Evolutionary conservation across 2,888 invertebrate species (phyloP).

Genomic region (Euphydryas editha): DNA sequence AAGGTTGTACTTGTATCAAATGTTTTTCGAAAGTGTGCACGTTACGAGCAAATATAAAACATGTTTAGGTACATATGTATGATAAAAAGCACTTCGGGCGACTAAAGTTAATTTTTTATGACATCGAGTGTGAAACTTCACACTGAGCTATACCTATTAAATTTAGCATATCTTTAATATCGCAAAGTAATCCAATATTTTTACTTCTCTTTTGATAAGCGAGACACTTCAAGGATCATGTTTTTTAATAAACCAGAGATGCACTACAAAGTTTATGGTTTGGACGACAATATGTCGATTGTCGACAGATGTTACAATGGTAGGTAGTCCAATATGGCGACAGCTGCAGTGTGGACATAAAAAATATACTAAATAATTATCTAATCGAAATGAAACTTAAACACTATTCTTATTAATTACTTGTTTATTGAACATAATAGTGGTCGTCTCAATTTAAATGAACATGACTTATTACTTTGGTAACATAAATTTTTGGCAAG

Average conservation of each 20-base stretch:
- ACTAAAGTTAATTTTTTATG: no score
- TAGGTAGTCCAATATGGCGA: slow-evolving; percentile 31
- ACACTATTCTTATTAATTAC: not conserved
- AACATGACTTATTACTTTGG: not conserved
- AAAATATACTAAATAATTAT: slow-evolving; percentile 10
- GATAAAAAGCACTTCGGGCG: no score
- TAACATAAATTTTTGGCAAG: not conserved
- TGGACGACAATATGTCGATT: slow-evolving; percentile 30
- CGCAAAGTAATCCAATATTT: not conserved
- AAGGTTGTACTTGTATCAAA: not conserved
- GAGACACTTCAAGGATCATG: not conserved
- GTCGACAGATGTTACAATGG: slow-evolving; percentile 36
- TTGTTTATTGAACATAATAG: not conserved
- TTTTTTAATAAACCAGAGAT: slow-evolving; percentile 12
- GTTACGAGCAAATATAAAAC: not conserved
- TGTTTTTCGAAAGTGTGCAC: not conserved
- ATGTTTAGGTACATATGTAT: not conserved
- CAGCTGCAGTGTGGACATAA: slow-evolving; percentile 29
- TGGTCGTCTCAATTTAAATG: not conserved
- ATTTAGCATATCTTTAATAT: no score
- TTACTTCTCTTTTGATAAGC: not conserved
- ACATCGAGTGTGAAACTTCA: no score
- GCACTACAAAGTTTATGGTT: slow-evolving; percentile 14
- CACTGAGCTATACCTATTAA: no score
- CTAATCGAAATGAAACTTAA: slow-evolving; percentile 5